Conservation (phyloP, 2,797 vertebrate species). For the Acridotheres tristis region DNA sequence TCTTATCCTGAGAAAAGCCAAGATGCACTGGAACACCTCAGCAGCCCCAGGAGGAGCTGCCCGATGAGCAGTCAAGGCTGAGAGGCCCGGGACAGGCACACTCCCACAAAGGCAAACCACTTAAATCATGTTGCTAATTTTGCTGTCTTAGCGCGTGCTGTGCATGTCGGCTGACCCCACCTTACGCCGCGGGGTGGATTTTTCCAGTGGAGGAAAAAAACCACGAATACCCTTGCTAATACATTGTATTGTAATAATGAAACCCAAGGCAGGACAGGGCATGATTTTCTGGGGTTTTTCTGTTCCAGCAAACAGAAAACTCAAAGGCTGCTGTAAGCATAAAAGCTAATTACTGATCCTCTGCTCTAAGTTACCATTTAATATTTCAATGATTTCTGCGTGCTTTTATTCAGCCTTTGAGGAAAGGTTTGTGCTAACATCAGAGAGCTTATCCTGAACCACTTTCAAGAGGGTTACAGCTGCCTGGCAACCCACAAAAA, state of each 20-base stretch:
- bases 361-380: background rate
- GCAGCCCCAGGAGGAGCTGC: background rate
- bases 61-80: background rate
- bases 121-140: slow-evolving; percentile 26
- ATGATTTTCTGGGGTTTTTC: background rate
- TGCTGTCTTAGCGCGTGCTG: background rate
- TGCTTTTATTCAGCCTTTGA: background rate
- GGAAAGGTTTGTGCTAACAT: background rate
- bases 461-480: background rate
- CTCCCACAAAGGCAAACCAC: background rate
- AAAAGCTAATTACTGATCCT: background rate
- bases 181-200: background rate
- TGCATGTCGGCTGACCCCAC: background rate
- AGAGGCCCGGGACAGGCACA: background rate
- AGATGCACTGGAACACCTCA: background rate
- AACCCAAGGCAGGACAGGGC: background rate
- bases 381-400: background rate
- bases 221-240: background rate
- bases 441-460: fast-evolving
- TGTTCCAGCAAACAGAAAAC: background rate
- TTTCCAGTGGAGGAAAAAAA: background rate
- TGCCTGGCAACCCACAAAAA: background rate
- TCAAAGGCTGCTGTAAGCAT: background rate
- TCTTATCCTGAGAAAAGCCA: background rate
- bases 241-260: background rate